These are phyloP conservation scores for Brachionus rotundiformis DNA, from an alignment of 1,140 invertebrate genomes.

Conservation along the genomic window DNA sequence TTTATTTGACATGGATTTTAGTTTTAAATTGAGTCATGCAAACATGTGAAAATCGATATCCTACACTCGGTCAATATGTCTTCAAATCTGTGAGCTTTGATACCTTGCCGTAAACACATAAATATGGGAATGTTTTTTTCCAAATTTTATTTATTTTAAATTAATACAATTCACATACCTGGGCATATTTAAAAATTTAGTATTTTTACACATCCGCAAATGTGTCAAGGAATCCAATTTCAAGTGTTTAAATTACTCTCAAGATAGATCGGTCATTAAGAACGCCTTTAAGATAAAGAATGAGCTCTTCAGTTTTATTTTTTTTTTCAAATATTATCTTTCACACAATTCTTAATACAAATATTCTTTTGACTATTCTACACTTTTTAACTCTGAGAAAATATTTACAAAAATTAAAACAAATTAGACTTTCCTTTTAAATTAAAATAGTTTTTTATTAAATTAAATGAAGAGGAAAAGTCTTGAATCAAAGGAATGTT, in stretches of 20 bases:
- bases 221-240: background rate
- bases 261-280: background rate
- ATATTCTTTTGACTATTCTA: background rate
- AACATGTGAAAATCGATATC: slow-evolving; percentile 39
- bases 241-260: background rate
- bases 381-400: background rate
- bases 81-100: background rate
- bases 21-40: slow-evolving; percentile 2
- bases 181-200: background rate
- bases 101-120: background rate
- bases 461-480: background rate
- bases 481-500: background rate
- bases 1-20: slow-evolving; percentile 22
- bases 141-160: background rate
- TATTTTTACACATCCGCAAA: background rate
- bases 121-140: background rate
- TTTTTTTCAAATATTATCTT: background rate
- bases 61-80: background rate
- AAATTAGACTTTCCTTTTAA: background rate
- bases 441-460: background rate
- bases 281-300: background rate
- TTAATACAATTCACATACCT: background rate
- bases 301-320: background rate
- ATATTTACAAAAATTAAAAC: background rate
- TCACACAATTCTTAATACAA: too few species aligned